A percentile compares a stretch with the other conserved stretches of the same genome.
phyloP scores from a whole-genome alignment of 1,140 invertebrate species.

The Reticulitermes speratus region DNA sequence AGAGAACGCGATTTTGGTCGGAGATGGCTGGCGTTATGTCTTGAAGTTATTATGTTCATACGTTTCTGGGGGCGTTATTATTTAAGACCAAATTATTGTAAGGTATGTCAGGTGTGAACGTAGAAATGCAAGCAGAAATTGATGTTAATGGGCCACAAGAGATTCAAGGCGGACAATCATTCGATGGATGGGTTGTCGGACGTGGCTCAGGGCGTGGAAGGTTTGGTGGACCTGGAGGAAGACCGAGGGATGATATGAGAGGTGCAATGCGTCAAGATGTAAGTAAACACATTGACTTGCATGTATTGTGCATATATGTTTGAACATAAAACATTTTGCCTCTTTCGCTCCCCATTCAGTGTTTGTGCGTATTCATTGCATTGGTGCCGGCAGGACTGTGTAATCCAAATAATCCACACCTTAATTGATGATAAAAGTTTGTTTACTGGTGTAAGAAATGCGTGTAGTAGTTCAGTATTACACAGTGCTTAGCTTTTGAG shows the following conservation, averaged over 20 bases:
- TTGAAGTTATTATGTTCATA: too few species aligned
- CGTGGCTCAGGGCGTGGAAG: neutral
- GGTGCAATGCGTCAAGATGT: neutral
- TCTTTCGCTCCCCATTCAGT: too few species aligned
- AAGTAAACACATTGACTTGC: neutral
- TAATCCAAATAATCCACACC: too few species aligned
- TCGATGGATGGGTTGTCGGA: neutral
- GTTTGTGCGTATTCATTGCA: too few species aligned
- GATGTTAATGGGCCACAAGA: neutral
- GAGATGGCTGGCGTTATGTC: neutral
- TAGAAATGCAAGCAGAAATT: neutral
- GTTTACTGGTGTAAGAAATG: too few species aligned
- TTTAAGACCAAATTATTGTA: neutral
- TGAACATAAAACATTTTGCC: too few species aligned
- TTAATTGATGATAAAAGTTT: too few species aligned
- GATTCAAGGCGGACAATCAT: neutral
- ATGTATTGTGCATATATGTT: neutral
- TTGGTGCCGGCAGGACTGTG: too few species aligned
- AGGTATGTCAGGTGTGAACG: neutral
- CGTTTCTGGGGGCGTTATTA: too few species aligned
- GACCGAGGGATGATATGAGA: constrained; percentile 2
- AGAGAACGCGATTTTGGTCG: neutral
- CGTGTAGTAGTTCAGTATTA: too few species aligned
- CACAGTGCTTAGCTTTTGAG: too few species aligned
- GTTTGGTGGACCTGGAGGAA: neutral